Base-by-base conservation (phyloP, 2,113 vertebrate genomes). In the Opisthocomus hoazin region DNA sequence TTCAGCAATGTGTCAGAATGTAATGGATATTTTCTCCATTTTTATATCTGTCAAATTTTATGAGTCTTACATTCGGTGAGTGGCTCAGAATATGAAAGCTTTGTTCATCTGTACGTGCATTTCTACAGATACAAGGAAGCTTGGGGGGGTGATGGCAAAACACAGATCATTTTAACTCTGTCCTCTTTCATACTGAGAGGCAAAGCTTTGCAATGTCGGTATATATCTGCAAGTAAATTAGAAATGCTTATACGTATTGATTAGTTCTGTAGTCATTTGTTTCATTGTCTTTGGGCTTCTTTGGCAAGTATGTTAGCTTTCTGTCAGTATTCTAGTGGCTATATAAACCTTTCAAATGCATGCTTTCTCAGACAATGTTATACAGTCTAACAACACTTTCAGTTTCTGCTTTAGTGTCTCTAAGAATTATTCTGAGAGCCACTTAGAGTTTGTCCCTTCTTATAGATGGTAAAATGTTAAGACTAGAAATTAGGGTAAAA, bases 41-140 rank as follows among this genome's bases (percentile, higher is more conserved):
- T 96, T 95, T 93, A 60, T 77, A 56, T 87, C 82, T 92, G 79
- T 87, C 83, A 83, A 54, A 70, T 94, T 90, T 93, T 85, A 83
- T 90, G 90, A 66, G 63, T 65, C 41, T 90, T 58, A 58, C 54
- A 69, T 88, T 95, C 84, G 4, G 7, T 1, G 5, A 10, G 30
- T 88, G 56, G 34, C 37, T 92, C 16, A 88, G 82, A 83, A 93
- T 90, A 24, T 26, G 75, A 80, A 93, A 93, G n/a, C 32, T 92
- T 74, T 86, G n/a, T 57, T 80, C 82, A 27, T 63, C 32, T 73
- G 2, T 36, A 3, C 22, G 22, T 76, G 34, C n/a, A 34, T 70
- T 94, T 84, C n/a, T 46, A 77, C 29, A 81, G 71, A 54, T 12
- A 15, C 15, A n/a, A 61, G 58, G 26, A 63, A 84, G 34, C 9